Conservation (phyloP, 1,140 invertebrate species). For the Brachionus sp. region DNA sequence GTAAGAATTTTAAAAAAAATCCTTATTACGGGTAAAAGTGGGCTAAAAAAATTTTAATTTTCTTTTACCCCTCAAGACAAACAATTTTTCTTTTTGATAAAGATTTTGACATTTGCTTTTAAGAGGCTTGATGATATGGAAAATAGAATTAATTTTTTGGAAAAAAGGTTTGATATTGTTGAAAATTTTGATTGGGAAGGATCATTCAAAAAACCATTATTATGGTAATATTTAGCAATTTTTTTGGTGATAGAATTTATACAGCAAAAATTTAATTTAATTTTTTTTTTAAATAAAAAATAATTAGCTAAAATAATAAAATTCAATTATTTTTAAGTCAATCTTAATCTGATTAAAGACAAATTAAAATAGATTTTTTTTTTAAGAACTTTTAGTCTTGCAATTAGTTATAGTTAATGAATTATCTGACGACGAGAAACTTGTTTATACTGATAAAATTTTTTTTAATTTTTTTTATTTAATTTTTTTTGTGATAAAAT, state of each 20-base stretch:
- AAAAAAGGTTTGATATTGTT: conserved; percentile 5
- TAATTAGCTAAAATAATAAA: no score
- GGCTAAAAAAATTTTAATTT: not conserved
- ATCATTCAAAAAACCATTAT: not conserved
- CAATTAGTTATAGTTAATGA: no score
- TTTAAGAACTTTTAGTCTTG: no score
- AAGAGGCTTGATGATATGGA: conserved; percentile 19
- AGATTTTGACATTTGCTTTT: not conserved
- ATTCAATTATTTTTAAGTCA: no score
- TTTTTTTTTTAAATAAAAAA: no score
- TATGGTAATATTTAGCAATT: not conserved
- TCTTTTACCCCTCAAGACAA: not conserved
- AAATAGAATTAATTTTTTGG: not conserved
- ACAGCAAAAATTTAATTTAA: no score
- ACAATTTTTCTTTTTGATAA: not conserved
- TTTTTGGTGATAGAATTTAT: not conserved
- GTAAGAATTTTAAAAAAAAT: not conserved
- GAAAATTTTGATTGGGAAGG: conserved; percentile 5
- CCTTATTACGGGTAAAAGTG: not conserved
- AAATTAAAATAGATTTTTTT: no score
- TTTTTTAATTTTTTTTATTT: no score
- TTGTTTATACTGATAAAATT: no score
- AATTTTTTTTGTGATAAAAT: no score
- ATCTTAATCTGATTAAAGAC: no score
- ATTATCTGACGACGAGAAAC: no score